phyloP scores from a whole-genome alignment of 2,797 vertebrate species.

The Melanotaenia pygmaea region DNA sequence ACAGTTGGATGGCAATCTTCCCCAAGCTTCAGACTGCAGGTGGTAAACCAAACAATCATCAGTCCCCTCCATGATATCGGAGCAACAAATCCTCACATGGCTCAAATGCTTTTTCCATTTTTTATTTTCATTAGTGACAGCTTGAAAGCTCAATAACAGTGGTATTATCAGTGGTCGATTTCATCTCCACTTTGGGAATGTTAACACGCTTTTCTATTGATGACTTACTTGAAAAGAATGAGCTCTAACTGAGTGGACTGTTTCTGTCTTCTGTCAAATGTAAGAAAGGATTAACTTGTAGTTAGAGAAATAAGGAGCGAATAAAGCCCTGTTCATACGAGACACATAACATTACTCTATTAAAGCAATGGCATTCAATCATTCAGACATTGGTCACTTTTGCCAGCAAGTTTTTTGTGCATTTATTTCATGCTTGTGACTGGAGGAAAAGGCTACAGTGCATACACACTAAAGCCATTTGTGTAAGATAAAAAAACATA shows the following conservation, averaged over 20 bases:
- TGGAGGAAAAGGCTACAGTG: too few relatives aligned
- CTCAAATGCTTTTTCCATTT: constrained; percentile 44
- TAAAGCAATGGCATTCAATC: too few relatives aligned
- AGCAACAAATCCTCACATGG: constrained; percentile 60
- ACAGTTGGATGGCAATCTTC: constrained; percentile 61
- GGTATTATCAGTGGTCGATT: constrained; percentile 32
- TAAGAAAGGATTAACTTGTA: neutral
- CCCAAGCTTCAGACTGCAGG: constrained; percentile 66
- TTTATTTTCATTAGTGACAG: too few relatives aligned
- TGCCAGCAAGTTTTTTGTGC: too few relatives aligned
- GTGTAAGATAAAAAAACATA: too few relatives aligned
- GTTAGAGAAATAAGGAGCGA: too few relatives aligned
- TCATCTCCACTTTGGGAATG: constrained; percentile 20
- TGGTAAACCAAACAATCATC: constrained; percentile 78
- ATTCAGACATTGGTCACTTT: too few relatives aligned
- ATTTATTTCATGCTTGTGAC: too few relatives aligned
- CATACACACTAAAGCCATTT: too few relatives aligned
- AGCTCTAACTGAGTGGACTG: neutral
- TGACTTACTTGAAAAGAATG: constrained; percentile 7
- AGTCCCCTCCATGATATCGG: constrained; percentile 58
- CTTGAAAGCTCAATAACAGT: constrained; percentile 18
- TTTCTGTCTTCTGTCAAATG: neutral
- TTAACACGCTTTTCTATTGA: neutral
- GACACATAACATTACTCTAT: too few relatives aligned
- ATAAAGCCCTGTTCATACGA: too few relatives aligned